Evolutionary conservation across 2,888 invertebrate genomes (phyloP).

Genomic region (Aphidius colemani): DNA sequence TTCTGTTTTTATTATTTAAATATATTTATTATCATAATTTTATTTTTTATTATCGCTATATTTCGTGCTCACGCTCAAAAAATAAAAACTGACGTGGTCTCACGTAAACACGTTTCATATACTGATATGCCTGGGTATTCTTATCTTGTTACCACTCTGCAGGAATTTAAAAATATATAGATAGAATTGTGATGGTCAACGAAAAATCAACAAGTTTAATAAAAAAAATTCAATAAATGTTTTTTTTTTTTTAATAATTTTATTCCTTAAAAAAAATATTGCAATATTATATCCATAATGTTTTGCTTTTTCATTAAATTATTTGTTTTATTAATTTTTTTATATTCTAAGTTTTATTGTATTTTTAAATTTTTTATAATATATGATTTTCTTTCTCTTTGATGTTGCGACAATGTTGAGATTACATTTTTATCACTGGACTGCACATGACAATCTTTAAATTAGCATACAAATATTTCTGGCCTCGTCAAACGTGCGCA

Average conservation of each 20-base stretch:
- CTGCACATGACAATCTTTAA: conserved; percentile 18
- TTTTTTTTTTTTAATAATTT: too few species aligned
- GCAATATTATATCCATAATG: too few species aligned
- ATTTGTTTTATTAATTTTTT: background rate
- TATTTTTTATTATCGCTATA: background rate
- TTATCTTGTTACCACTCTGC: conserved; percentile 21
- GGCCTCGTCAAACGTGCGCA: conserved; percentile 40
- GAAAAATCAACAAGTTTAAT: too few species aligned
- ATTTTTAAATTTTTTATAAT: too few species aligned
- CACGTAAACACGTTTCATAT: conserved; percentile 27
- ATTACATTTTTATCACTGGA: background rate
- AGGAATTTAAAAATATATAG: conserved; percentile 3
- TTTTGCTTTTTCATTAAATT: too few species aligned
- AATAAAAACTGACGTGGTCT: conserved; percentile 15
- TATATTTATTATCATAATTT: background rate
- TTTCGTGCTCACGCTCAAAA: background rate
- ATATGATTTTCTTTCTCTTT: background rate
- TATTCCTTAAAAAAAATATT: too few species aligned
- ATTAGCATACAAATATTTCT: conserved; percentile 51
- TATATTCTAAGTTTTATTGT: background rate
- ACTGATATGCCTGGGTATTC: conserved; percentile 23
- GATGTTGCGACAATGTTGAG: conserved; percentile 3
- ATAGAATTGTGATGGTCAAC: too few species aligned
- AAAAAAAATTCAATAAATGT: too few species aligned
- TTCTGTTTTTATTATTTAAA: background rate